Conservation (phyloP, 2,797 vertebrate genomes). For the Anableps anableps region DNA sequence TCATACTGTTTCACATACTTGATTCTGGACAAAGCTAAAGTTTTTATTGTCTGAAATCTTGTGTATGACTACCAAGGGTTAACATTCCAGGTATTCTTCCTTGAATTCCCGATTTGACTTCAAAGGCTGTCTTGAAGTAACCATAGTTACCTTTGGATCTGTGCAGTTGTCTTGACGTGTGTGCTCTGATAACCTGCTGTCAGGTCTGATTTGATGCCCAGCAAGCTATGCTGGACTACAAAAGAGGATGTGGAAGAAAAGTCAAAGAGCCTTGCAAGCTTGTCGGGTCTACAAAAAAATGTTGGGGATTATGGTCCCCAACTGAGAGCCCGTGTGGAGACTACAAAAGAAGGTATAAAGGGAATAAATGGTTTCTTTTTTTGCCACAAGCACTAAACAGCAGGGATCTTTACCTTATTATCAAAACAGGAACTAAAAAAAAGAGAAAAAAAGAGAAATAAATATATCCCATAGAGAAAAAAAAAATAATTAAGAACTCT, state of each 20-base stretch:
- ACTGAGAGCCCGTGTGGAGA: constrained; percentile 34
- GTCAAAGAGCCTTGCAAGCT: constrained; percentile 40
- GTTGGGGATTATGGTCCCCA: constrained; percentile 44
- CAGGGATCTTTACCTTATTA: constrained; percentile 16
- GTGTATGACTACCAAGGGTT: constrained; percentile 44
- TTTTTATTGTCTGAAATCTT: constrained; percentile 20
- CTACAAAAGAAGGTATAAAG: constrained; percentile 29
- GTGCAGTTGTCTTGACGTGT: constrained; percentile 54
- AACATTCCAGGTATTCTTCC: constrained; percentile 47
- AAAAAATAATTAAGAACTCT: not conserved
- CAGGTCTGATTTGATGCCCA: constrained; percentile 69
- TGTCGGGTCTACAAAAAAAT: constrained; percentile 8
- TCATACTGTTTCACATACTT: not conserved
- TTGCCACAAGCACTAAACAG: constrained; percentile 23
- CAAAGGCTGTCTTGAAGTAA: constrained; percentile 69
- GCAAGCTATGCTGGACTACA: constrained; percentile 56
- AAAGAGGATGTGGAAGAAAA: constrained; percentile 44
- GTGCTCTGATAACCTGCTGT: constrained; percentile 67
- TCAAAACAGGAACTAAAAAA: constrained; percentile 20
- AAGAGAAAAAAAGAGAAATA: not conserved
- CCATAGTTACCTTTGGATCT: constrained; percentile 73
- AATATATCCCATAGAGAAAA: not conserved
- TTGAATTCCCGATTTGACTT: constrained; percentile 49
- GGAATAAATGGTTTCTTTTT: constrained; percentile 8
- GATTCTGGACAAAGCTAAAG: constrained; percentile 5